phyloP scores from a whole-genome alignment of 1,140 invertebrate species.

The Rhyacophila brunnea region DNA sequence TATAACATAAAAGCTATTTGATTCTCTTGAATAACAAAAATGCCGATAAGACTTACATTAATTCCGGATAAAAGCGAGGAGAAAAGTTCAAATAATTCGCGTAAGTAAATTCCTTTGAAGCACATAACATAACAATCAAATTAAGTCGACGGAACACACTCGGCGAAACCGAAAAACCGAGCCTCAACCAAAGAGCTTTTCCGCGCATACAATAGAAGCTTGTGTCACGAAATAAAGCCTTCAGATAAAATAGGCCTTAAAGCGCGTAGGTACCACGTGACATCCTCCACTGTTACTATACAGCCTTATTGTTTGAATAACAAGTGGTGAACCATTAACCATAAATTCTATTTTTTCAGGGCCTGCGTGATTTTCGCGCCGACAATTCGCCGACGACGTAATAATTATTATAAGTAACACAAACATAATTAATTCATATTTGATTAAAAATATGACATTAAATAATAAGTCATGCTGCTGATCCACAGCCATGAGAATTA shows the following conservation, averaged over 20 bases:
- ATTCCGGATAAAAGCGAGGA: too few relatives aligned
- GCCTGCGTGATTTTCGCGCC: not conserved
- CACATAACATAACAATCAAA: constrained; percentile 19
- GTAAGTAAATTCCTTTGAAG: too few relatives aligned
- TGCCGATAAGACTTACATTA: too few relatives aligned
- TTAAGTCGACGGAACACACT: constrained; percentile 25
- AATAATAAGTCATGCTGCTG: too few relatives aligned
- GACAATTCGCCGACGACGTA: too few relatives aligned
- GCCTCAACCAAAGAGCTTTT: not conserved
- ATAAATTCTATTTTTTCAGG: constrained; percentile 31
- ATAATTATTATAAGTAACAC: too few relatives aligned
- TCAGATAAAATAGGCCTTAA: constrained; percentile 18
- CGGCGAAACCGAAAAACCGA: constrained; percentile 23
- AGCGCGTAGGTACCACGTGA: constrained; percentile 20
- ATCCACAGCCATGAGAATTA: too few relatives aligned
- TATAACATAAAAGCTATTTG: too few relatives aligned
- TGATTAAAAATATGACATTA: too few relatives aligned
- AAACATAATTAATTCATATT: too few relatives aligned
- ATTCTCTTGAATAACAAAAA: too few relatives aligned
- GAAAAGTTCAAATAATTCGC: too few relatives aligned
- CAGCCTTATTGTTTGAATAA: constrained; percentile 27
- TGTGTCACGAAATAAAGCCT: constrained; percentile 20
- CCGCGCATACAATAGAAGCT: constrained; percentile 13
- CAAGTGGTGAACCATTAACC: constrained; percentile 28
- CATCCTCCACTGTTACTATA: constrained; percentile 16